phyloP scores from a whole-genome alignment of 30 jellyfish, hydroid and myxozoan species.

The Pseudorhiza aurosa region DNA sequence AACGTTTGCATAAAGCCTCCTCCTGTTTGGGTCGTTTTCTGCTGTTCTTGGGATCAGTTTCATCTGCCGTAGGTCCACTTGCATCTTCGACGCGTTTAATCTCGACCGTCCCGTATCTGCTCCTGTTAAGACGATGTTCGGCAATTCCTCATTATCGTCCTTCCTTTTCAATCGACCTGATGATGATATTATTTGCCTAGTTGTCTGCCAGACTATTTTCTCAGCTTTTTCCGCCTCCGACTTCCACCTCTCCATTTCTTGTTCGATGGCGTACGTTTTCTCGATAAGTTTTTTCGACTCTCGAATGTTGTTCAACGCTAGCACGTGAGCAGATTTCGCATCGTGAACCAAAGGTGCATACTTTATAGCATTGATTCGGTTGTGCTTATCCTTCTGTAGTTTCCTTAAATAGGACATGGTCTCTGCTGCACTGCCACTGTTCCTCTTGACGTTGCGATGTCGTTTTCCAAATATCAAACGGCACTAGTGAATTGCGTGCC shows the following conservation, averaged over 20 bases:
- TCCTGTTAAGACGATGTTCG: slow-evolving; percentile 9
- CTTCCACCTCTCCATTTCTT: not conserved
- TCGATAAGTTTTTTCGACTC: slow-evolving; percentile 10
- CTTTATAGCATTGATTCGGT: slow-evolving; percentile 11
- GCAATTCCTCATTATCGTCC: not conserved
- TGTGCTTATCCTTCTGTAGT: slow-evolving; percentile 14
- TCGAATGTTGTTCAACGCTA: slow-evolving; percentile 4
- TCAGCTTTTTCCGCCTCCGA: not conserved
- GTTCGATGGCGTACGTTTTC: not conserved
- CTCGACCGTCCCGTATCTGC: slow-evolving; percentile 5
- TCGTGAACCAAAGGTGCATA: slow-evolving; percentile 12
- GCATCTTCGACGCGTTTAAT: not conserved
- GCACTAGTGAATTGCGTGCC: too few relatives aligned
- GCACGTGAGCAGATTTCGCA: not conserved
- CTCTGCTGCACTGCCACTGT: too few relatives aligned
- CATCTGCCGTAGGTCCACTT: not conserved
- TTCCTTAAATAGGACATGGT: not conserved
- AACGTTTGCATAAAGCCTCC: not conserved
- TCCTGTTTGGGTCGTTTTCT: not conserved
- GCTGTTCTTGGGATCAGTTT: not conserved
- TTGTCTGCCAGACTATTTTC: not conserved
- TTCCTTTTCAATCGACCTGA: not conserved
- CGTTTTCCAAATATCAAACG: too few relatives aligned
- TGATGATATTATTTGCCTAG: not conserved
- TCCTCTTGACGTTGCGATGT: too few relatives aligned